Base-by-base conservation (phyloP, 2,113 vertebrate species). In the Dasyprocta punctata region DNA sequence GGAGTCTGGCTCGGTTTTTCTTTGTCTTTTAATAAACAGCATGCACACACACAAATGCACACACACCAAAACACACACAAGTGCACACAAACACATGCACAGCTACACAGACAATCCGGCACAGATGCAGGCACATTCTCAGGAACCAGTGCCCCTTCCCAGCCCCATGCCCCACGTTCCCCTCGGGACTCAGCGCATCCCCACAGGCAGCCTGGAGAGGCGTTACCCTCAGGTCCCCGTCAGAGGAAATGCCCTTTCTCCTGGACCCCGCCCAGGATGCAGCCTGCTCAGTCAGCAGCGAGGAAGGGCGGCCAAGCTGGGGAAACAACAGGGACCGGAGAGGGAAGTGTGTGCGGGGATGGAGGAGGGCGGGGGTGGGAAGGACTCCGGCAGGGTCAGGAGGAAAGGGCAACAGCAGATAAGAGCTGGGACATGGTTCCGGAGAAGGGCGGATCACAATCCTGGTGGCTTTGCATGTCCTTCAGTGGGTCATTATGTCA, bases 171-270 rank as follows among this genome's bases (percentile, higher is more conserved):
- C 87, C 38, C 16, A 3, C 56, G 49, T 24, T 12, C 54, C 71
- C 67, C 24, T 26, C 61, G 19, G 3, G 16, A 5, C 85, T 93
- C 93, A 92, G 41, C 7, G 38, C 26, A 0, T 12, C 73, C 77
- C 75, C 54, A 83, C 41, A 38, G 0, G 28, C 2, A 49, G 28
- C 85, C n/a, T 87, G 36, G 82, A 84, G 80, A n/a, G n/a, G n/a
- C n/a, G n/a, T n/a, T n/a, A n/a, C 65, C 49, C 7, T 38, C 81
- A 30, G 9, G 85, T 77, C 88, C 54, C 0, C 0, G 41, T 80
- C 87, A 89, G 19, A 94, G 69, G 93, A 77, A 78, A 94, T 56
- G 30, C 22, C 90, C 60, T 95, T 73, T 89, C 7, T 85, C 54
- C 87, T 16, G 84, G 44, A 49, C 24, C 5, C 49, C 0, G 0